Conservation (phyloP, 2,888 invertebrate genomes). For the Pristionchus maxplancki region DNA sequence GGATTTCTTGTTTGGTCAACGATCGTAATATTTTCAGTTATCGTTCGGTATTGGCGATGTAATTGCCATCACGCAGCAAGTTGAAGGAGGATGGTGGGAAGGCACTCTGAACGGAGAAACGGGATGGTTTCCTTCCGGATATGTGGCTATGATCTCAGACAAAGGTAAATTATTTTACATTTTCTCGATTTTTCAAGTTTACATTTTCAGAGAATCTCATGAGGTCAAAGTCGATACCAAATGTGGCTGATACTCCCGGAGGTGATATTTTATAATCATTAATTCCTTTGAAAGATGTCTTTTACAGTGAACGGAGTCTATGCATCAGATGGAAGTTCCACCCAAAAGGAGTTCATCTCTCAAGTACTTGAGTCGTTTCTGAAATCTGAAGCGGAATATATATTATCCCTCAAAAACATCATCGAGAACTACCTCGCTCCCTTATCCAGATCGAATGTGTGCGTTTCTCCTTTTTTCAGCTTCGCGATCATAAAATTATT, state of each 20-base stretch:
- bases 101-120: constrained; percentile 85
- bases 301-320: not conserved
- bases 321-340: not conserved
- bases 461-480: constrained; percentile 3
- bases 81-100: constrained; percentile 98
- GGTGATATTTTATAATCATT: not conserved
- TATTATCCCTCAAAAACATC: constrained; percentile 60
- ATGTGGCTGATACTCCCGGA: not conserved
- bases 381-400: constrained; percentile 59
- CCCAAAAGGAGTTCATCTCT: constrained; percentile 45
- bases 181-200: not conserved
- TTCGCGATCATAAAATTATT: too few species aligned
- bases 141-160: constrained; percentile 61
- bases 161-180: constrained; percentile 56
- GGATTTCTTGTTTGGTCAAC: too few species aligned
- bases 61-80: constrained; percentile 92
- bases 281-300: not conserved
- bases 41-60: constrained; percentile 96
- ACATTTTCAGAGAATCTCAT: constrained; percentile 12
- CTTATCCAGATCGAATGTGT: constrained; percentile 57
- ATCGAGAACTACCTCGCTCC: constrained; percentile 57
- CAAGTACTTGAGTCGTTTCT: constrained; percentile 53
- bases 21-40: constrained; percentile 81
- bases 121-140: constrained; percentile 76
- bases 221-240: constrained; percentile 42